A percentile compares a stretch with the other conserved stretches of the same genome.
Evolutionary conservation across 2,113 vertebrate species (phyloP).

Genomic region (Corvus moneduloides): DNA sequence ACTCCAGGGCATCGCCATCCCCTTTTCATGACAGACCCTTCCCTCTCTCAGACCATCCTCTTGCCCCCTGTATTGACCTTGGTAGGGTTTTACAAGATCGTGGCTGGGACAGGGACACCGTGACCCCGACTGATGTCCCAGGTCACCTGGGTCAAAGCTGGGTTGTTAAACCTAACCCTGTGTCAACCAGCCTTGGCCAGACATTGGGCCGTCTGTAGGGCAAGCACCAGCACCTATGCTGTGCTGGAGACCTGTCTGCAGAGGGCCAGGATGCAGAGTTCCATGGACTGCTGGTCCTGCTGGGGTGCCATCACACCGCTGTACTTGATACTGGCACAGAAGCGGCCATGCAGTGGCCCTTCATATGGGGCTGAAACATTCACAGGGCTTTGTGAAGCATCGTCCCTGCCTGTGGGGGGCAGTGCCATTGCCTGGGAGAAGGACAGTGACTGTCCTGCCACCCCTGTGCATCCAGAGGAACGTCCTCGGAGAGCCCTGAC

Average conservation of each 20-base stretch:
- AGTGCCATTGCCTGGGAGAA: not conserved
- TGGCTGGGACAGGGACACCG: not conserved
- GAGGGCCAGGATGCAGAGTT: not conserved
- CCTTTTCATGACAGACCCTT: not conserved
- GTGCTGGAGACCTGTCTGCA: not conserved
- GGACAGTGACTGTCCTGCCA: not conserved
- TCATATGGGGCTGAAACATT: not conserved
- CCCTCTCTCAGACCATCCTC: not conserved
- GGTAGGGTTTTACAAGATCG: not conserved
- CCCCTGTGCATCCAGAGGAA: not conserved
- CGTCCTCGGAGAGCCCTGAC: fast-evolving
- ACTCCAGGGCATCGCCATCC: not conserved
- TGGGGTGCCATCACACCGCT: fast-evolving
- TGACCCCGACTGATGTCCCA: not conserved
- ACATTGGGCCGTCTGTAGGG: fast-evolving
- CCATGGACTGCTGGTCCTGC: not conserved
- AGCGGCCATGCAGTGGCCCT: not conserved
- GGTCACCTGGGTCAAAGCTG: not conserved
- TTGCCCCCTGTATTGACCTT: fast-evolving
- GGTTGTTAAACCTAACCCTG: not conserved
- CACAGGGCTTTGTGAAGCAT: not conserved
- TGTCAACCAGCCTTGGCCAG: not conserved
- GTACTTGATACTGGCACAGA: not conserved
- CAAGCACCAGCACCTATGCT: not conserved
- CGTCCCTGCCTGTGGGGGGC: too few species aligned